Percentiles rank a stretch among this genome's conserved stretches.
Evolutionary conservation across 1,140 invertebrate species (phyloP).

Genomic region (Magallana gigas): DNA sequence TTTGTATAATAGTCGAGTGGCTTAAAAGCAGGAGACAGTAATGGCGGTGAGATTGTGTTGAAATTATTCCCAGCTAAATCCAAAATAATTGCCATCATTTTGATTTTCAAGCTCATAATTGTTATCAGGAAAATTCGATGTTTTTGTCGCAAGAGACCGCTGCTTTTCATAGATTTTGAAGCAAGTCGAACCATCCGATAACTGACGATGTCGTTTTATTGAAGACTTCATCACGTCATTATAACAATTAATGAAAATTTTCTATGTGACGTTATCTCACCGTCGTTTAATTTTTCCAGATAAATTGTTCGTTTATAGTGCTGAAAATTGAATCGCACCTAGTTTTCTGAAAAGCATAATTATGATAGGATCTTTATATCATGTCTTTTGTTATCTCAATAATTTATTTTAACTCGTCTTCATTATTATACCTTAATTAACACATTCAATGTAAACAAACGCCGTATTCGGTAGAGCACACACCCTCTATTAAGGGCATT

Average conservation of each 20-base stretch:
- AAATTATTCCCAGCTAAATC: background rate
- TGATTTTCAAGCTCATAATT: conserved; percentile 29
- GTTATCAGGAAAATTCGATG: background rate
- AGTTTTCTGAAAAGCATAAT: conserved; percentile 34
- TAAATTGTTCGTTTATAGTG: conserved; percentile 30
- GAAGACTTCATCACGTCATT: conserved; percentile 27
- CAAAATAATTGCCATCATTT: conserved; percentile 22
- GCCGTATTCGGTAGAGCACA: background rate
- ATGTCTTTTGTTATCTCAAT: background rate
- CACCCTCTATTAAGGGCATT: background rate
- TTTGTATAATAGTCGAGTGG: too few relatives aligned
- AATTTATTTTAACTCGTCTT: background rate
- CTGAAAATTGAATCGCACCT: conserved; percentile 32
- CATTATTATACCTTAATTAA: conserved; percentile 9
- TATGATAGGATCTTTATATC: background rate
- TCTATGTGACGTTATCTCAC: background rate
- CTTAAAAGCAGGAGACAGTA: too few relatives aligned
- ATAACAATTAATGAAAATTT: conserved; percentile 12
- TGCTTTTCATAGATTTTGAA: background rate
- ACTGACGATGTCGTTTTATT: background rate
- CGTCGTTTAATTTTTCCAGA: background rate
- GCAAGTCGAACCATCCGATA: background rate
- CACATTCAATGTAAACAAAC: background rate
- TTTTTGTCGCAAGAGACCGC: background rate
- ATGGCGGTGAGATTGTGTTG: background rate